These are phyloP conservation scores for Chaetoderma sp. DNA, from an alignment of 2,888 invertebrate genomes.

Conservation along the genomic window DNA sequence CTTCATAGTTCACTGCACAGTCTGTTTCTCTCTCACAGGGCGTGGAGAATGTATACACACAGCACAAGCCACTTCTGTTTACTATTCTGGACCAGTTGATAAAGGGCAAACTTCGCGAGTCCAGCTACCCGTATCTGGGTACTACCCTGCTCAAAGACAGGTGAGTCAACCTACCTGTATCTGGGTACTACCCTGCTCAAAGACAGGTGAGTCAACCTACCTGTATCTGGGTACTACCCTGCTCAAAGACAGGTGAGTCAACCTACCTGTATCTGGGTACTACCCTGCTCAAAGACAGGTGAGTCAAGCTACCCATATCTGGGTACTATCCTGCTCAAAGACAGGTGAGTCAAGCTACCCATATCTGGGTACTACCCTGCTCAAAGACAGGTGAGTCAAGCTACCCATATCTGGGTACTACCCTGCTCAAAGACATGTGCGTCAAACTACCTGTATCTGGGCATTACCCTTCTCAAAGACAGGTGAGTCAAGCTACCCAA, in stretches of 20 bases:
- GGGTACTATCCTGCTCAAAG: no score
- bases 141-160: slow-evolving; percentile 70
- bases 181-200: no score
- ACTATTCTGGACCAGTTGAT: slow-evolving; percentile 90
- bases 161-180: slow-evolving; percentile 57
- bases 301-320: no score
- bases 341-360: no score
- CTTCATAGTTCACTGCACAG: no score
- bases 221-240: slow-evolving; percentile 80
- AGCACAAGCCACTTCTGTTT: slow-evolving; percentile 92
- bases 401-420: no score
- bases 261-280: slow-evolving; percentile 85
- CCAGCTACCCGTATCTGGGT: slow-evolving; percentile 86
- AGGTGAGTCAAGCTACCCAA: slow-evolving; percentile 88
- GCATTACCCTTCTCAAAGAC: no score
- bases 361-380: no score
- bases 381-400: no score
- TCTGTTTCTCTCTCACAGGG: no score
- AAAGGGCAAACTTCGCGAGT: slow-evolving; percentile 89
- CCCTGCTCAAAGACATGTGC: no score
- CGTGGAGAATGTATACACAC: slow-evolving; percentile 99
- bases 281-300: slow-evolving; percentile 69
- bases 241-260: slow-evolving; percentile 67
- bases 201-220: slow-evolving; percentile 86
- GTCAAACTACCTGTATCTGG: no score